Evolutionary conservation across 2,113 vertebrate genomes (phyloP), one percentile per base, ranked within the genome.

Genomic region (Gila orcuttii): DNA sequence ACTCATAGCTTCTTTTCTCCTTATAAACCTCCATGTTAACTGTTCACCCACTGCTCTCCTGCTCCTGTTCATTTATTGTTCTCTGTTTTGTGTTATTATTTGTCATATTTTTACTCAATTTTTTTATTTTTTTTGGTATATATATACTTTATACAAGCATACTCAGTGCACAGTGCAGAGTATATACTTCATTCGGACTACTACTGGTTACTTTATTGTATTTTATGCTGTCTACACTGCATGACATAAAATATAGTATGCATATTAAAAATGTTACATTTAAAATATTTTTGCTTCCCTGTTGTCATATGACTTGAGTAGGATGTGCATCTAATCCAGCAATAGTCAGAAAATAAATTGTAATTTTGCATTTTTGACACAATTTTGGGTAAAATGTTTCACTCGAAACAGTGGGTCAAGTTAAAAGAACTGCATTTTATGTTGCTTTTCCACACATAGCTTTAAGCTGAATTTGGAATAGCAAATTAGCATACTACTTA

Each of bases 1-100:
- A 84, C 50, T 86, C 66, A 50, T 85, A 64, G 81, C 39, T 75
- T 84, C 71, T 86, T 84, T 82, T 55, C 79, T 89, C 71, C 78
- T 74, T 73, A 59, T 83, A 85, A 82, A 77, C 45, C 57, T 84
- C 42, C 77, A 71, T 69, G 45, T 55, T 64, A 83, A 59, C 85
- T 79, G 17, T 80, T 73, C 81, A 75, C 69, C 36, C 57, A 68
- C 45, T 31, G 8, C 36, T 57, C 36, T 76, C 52, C 39, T 45
- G 50, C 77, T 12, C 59, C 42, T 42, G 33, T 50, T 12, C 55
- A 15, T 66, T n/a, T 68, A 50, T 55, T 88, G 21, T 52, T 69
- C 42, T 25, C 13, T 77, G 15, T 60, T 33, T 10, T 74, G 33
- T 47, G 39, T 50, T 31, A 12, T 23, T 36, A 19, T 47, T 71